These are phyloP conservation scores for Cryptoblepharus egeriae DNA, from an alignment of 2,797 vertebrate species.

Conservation along the genomic window DNA sequence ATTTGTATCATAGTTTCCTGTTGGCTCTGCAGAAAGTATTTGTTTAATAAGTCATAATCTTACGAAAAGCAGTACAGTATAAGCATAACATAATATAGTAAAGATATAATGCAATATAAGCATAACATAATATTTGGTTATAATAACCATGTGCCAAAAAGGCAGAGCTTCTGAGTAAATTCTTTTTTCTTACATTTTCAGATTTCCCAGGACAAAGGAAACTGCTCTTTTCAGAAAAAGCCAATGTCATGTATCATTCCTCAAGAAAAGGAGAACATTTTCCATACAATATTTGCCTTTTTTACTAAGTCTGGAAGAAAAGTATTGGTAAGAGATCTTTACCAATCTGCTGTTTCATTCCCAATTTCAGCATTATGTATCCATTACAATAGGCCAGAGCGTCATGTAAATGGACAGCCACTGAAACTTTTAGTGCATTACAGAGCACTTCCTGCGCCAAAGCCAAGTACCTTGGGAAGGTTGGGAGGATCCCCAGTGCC, in stretches of 20 bases:
- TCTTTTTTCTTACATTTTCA: conserved; percentile 68
- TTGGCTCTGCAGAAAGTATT: background rate
- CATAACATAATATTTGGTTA: background rate
- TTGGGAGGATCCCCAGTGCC: no score
- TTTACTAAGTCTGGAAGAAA: conserved; percentile 97
- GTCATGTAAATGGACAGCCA: background rate
- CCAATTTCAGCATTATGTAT: background rate
- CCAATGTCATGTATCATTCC: conserved; percentile 90
- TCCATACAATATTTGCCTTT: conserved; percentile 97
- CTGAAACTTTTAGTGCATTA: no score
- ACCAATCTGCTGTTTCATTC: background rate
- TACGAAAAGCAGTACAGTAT: background rate
- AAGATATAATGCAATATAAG: no score
- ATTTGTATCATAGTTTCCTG: background rate
- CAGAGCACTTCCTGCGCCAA: no score
- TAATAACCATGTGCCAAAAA: background rate
- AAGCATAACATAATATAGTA: no score
- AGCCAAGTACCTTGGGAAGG: no score
- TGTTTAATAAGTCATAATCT: background rate
- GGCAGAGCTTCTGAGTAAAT: background rate
- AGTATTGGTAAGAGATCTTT: conserved; percentile 88
- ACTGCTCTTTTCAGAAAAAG: conserved; percentile 89
- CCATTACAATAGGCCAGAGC: background rate
- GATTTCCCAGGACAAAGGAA: conserved; percentile 90
- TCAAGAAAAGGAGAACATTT: conserved; percentile 93